A percentile compares a stretch with the other conserved stretches of the same genome.
Evolutionary conservation across 2,888 invertebrate genomes (phyloP).

Genomic region (Andrena dorsata): DNA sequence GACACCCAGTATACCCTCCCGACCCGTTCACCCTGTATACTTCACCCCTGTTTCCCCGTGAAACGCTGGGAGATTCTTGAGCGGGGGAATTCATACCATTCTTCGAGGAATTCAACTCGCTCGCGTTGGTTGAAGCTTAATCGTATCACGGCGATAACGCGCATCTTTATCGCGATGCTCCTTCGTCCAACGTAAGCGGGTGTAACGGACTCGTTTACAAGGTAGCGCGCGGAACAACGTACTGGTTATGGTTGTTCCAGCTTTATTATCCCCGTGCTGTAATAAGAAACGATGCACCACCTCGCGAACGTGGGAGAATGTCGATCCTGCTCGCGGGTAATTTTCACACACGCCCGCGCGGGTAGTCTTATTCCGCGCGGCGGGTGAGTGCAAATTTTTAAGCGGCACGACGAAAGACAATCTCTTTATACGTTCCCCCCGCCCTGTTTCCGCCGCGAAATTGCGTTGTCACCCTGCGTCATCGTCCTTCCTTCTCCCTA

Average conservation of each 20-base stretch:
- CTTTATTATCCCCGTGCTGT: constrained; percentile 46
- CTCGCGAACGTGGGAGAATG: constrained; percentile 29
- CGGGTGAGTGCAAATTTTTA: constrained; percentile 81
- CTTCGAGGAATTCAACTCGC: constrained; percentile 20
- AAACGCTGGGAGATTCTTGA: constrained; percentile 16
- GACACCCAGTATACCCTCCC: background rate
- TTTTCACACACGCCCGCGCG: constrained; percentile 19
- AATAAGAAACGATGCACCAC: constrained; percentile 27
- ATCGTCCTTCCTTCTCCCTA: constrained; percentile 15
- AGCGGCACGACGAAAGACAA: constrained; percentile 76
- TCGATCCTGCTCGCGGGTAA: constrained; percentile 32
- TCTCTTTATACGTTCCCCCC: constrained; percentile 74
- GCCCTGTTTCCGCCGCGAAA: constrained; percentile 67
- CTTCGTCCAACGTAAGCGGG: constrained; percentile 26
- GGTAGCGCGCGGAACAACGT: constrained; percentile 29
- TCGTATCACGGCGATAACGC: constrained; percentile 17
- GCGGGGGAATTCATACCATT: background rate
- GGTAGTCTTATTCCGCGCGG: constrained; percentile 50
- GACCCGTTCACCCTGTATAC: background rate
- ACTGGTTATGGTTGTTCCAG: constrained; percentile 43
- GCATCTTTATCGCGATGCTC: constrained; percentile 8
- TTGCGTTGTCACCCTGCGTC: constrained; percentile 69
- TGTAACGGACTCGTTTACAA: constrained; percentile 44
- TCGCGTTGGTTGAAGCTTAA: constrained; percentile 28
- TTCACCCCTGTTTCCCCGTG: background rate